phyloP scores from a whole-genome alignment of 2,113 vertebrate species.

The Leptosomus discolor region DNA sequence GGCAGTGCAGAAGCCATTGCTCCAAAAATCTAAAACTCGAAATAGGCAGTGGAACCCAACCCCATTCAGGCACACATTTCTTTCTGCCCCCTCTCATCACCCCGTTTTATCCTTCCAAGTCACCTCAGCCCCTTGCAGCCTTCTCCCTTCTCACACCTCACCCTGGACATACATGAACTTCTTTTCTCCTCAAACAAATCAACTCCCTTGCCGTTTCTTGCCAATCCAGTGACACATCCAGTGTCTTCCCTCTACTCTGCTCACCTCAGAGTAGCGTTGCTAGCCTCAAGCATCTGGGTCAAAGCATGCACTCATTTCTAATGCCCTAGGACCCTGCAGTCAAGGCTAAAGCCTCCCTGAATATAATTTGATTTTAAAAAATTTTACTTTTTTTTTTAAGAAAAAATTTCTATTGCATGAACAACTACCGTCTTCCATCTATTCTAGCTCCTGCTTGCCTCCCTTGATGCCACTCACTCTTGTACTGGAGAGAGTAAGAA shows the following conservation, averaged over 20 bases:
- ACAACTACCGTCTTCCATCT: background rate
- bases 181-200: background rate
- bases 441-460: background rate
- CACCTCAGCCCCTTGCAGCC: background rate
- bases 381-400: background rate
- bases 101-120: background rate
- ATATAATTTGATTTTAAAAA: background rate
- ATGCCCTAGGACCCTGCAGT: background rate
- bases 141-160: background rate
- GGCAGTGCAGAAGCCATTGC: background rate
- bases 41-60: background rate
- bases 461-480: background rate
- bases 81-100: background rate
- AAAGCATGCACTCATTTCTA: background rate
- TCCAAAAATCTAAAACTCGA: background rate
- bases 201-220: background rate
- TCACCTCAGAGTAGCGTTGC: background rate
- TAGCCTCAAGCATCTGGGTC: background rate
- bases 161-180: background rate
- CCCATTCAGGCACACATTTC: background rate
- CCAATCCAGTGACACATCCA: background rate
- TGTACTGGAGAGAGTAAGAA: background rate
- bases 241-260: background rate
- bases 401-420: background rate
- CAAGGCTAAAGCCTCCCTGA: background rate